phyloP scores from a whole-genome alignment of 2,888 invertebrate genomes.

The Anodontia alba region DNA sequence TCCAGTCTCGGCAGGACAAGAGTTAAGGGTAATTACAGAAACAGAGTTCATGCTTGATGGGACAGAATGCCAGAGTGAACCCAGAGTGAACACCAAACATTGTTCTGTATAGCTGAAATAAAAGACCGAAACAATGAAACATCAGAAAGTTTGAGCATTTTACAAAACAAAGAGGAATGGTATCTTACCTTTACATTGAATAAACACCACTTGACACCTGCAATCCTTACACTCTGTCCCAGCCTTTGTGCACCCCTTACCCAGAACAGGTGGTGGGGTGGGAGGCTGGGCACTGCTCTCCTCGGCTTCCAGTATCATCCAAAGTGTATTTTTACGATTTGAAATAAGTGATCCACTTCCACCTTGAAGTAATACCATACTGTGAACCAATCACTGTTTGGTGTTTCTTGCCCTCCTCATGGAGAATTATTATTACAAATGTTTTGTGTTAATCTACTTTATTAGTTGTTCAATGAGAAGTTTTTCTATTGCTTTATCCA shows the following conservation, averaged over 20 bases:
- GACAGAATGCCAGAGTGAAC: too few species aligned
- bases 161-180: too few species aligned
- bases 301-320: slow-evolving; percentile 60
- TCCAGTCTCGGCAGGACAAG: too few species aligned
- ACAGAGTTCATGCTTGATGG: too few species aligned
- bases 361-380: slow-evolving; percentile 58
- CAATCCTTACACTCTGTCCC: slow-evolving; percentile 58
- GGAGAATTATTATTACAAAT: not conserved
- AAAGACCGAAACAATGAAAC: too few species aligned
- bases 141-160: too few species aligned
- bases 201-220: slow-evolving; percentile 67
- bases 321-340: slow-evolving; percentile 62
- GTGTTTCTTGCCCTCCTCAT: too few species aligned
- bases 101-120: too few species aligned
- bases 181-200: slow-evolving; percentile 66
- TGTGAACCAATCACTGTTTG: slow-evolving; percentile 19
- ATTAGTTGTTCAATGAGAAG: not conserved
- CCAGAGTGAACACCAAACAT: too few species aligned
- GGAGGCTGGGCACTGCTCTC: slow-evolving; percentile 55
- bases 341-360: slow-evolving; percentile 44
- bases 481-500: not conserved
- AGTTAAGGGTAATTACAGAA: too few species aligned
- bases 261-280: slow-evolving; percentile 40
- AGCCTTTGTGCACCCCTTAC: slow-evolving; percentile 46
- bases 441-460: not conserved